phyloP scores from a whole-genome alignment of 35 echinoderm and acorn worm species.

The Strongylocentrotus purpuratus region DNA sequence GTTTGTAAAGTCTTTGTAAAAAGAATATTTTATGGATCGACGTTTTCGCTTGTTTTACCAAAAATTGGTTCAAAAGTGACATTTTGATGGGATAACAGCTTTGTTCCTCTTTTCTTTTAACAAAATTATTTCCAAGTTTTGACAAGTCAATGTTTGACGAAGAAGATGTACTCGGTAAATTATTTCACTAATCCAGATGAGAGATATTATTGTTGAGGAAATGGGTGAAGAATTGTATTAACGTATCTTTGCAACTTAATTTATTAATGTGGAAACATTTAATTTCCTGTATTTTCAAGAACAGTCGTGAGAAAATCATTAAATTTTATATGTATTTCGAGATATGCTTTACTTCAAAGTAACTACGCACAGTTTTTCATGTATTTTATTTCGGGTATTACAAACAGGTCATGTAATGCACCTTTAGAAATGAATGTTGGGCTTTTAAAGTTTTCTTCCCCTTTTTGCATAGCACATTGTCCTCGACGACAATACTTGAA shows the following conservation, averaged over 20 bases:
- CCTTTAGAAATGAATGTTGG: neutral
- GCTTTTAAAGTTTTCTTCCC: neutral
- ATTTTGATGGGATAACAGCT: neutral
- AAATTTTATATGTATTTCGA: neutral
- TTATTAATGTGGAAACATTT: neutral
- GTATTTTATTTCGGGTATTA: neutral
- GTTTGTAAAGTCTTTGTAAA: constrained; percentile 43
- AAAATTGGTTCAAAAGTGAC: neutral
- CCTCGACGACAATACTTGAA: neutral
- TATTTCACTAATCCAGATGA: neutral
- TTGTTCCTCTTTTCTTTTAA: neutral
- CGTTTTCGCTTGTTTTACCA: neutral
- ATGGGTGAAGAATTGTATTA: neutral
- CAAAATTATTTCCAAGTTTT: neutral
- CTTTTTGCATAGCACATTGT: neutral
- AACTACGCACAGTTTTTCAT: neutral
- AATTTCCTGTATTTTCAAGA: neutral
- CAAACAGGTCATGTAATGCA: neutral
- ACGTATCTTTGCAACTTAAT: neutral
- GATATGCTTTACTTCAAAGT: neutral
- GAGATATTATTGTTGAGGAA: neutral
- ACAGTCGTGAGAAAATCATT: neutral
- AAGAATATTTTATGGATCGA: constrained; percentile 35
- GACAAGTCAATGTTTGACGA: neutral
- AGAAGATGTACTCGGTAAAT: neutral